Base-by-base conservation (phyloP, 2,797 vertebrate species). In the Chloroceryle amazona region DNA sequence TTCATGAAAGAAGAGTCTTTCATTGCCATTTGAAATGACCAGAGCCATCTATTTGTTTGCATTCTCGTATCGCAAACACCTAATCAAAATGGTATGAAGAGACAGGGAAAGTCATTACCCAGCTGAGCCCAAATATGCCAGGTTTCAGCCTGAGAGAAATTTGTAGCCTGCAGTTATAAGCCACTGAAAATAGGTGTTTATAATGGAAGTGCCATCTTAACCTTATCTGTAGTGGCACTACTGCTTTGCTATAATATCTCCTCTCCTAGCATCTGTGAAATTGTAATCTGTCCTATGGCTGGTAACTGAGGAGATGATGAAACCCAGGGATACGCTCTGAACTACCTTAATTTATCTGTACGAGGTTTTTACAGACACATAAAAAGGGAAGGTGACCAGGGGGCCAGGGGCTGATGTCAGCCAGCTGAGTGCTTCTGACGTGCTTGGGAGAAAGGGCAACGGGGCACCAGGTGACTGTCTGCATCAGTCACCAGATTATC, bases 261-360 rank as follows among this genome's bases (percentile, higher is more conserved):
- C 46, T 87, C 78, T 98, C 74, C 82, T 75, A 81, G 74, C 73
- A 90, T 92, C 93, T 96, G 91, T 91, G 95, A 95, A 97, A 95
- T 70, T 95, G 81, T 88, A 86, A 92, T 89, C 84, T 96, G 79
- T 95, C 80, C 95, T 93, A 23, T 28, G 57, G 42, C 86, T 95
- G 65, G 49, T 92, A 91, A 93, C 74, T 75, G 75, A 96, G 65
- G 86, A 97, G 85, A 95, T 67, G 87, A 73, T 85, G 92, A 93
- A 96, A 97, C 73, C 52, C 44, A 79, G 28, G 71, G 87, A 86
- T 91, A 95, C 0, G 28, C 81, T 91, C 67, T 74, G 85, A 97
- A 83, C 81, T 89, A 89, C 86, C 74, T 92, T 88, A 89, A 97
- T 96, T 94, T 92, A 91, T 95, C 92, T 84, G 29, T 65, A 52